Evolutionary conservation across 2,113 vertebrate species (phyloP).

Genomic region (Capreolus pygargus): DNA sequence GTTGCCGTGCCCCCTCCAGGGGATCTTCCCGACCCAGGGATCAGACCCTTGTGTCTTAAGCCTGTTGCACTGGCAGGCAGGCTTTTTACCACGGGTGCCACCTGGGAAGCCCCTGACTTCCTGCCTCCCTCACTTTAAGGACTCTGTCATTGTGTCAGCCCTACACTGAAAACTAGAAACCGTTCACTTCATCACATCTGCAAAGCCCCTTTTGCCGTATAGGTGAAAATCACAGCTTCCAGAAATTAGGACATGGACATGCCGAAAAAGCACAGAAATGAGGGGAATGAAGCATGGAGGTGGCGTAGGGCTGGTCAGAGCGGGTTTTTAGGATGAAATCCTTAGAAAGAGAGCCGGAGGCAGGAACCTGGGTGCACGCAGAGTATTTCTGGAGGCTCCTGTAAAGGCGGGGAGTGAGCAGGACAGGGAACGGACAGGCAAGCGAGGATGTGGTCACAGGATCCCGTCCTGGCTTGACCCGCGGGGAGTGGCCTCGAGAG

Average conservation of each 20-base stretch:
- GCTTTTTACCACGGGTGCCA: background rate
- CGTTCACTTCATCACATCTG: background rate
- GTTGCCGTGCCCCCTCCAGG: background rate
- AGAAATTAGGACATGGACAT: background rate
- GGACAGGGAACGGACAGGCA: background rate
- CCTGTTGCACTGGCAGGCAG: background rate
- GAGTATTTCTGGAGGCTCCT: background rate
- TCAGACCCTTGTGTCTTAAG: background rate
- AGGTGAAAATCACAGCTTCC: background rate
- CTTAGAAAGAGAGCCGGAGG: background rate
- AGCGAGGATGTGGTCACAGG: background rate
- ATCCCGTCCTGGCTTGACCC: background rate
- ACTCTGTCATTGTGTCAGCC: background rate
- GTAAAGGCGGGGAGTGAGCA: background rate
- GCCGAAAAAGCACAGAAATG: background rate
- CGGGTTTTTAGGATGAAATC: background rate
- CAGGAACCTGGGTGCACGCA: background rate
- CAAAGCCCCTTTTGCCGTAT: background rate
- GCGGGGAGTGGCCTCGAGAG: background rate
- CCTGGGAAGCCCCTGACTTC: background rate
- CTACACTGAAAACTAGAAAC: background rate
- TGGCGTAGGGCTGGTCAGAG: rapidly evolving
- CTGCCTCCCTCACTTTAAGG: background rate
- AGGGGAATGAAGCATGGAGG: background rate
- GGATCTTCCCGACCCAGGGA: background rate